A percentile compares a stretch with the other conserved stretches of the same genome.
These are phyloP conservation scores for Vesta saturnalis DNA, from an alignment of 2,888 invertebrate species.

Conservation along the genomic window DNA sequence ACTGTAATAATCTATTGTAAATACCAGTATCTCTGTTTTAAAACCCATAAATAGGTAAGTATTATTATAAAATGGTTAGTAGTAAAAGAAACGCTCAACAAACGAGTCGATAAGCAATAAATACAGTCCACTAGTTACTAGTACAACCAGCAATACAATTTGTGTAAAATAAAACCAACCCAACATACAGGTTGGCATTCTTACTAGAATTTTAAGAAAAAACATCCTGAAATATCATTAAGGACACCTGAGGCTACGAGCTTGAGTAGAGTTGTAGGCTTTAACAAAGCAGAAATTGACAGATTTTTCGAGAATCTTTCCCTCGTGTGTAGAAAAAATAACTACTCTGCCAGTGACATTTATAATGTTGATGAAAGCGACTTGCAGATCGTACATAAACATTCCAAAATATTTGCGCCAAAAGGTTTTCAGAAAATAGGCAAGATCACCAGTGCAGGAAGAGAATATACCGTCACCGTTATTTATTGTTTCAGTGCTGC, in stretches of 20 bases:
- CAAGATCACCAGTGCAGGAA: slow-evolving; percentile 54
- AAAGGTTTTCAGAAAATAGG: slow-evolving; percentile 55
- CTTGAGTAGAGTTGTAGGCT: not conserved
- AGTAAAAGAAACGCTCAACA: too few species aligned
- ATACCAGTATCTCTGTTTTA: too few species aligned
- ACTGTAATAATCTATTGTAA: too few species aligned
- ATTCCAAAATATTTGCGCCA: slow-evolving; percentile 50
- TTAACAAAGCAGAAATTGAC: slow-evolving; percentile 11
- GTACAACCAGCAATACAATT: too few species aligned
- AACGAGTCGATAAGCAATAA: too few species aligned
- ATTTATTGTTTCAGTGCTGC: slow-evolving; percentile 49
- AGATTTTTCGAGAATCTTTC: slow-evolving; percentile 3
- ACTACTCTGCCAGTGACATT: too few species aligned
- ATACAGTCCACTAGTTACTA: too few species aligned
- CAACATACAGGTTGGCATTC: slow-evolving; percentile 2
- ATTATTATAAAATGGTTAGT: too few species aligned
- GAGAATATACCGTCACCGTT: slow-evolving; percentile 52
- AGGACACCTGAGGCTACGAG: slow-evolving; percentile 35
- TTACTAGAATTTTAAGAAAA: slow-evolving; percentile 3
- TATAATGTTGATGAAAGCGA: slow-evolving; percentile 56
- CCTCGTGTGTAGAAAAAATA: too few species aligned
- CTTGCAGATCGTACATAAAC: slow-evolving; percentile 53
- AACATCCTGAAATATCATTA: slow-evolving; percentile 30
- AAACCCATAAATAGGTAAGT: too few species aligned
- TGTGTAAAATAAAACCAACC: too few species aligned